These are phyloP conservation scores for Lissocephala sabroskyi DNA, from an alignment of 2,888 invertebrate genomes.

Conservation along the genomic window DNA sequence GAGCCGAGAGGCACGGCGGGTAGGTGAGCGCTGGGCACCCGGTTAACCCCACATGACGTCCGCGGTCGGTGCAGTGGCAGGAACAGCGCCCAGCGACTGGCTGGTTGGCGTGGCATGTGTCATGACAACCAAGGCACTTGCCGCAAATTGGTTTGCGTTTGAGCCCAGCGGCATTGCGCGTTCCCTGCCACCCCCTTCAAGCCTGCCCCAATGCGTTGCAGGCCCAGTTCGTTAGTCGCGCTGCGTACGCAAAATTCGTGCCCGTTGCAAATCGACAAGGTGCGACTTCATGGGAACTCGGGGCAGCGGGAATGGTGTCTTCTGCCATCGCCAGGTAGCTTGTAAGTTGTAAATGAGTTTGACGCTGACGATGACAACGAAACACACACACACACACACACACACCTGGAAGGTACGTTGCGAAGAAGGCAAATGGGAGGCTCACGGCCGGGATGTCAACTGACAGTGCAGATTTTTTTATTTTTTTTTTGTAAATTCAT, in stretches of 20 bases:
- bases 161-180: slow-evolving; percentile 22
- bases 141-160: slow-evolving; percentile 62
- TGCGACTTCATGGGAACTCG: not conserved
- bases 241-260: slow-evolving; percentile 47
- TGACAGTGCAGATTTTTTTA: slow-evolving; percentile 24
- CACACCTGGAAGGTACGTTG: too few species aligned
- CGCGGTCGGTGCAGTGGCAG: slow-evolving; percentile 13
- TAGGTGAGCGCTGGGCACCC: slow-evolving; percentile 9
- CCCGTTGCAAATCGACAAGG: slow-evolving; percentile 14
- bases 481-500: not conserved
- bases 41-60: slow-evolving; percentile 15
- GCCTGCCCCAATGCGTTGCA: not conserved
- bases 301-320: not conserved
- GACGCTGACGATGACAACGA: slow-evolving; percentile 27
- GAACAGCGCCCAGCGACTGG: not conserved
- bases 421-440: slow-evolving; percentile 9
- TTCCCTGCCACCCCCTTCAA: too few species aligned
- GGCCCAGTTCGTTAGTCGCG: slow-evolving; percentile 36
- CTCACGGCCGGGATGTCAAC: slow-evolving; percentile 20
- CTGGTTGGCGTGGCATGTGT: slow-evolving; percentile 45
- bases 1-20: not conserved
- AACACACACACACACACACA: too few species aligned
- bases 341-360: slow-evolving; percentile 35
- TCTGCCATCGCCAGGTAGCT: slow-evolving; percentile 32
- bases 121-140: slow-evolving; percentile 60